phyloP scores from a whole-genome alignment of 2,888 invertebrate species.

The Drepanosiphum platanoidis region DNA sequence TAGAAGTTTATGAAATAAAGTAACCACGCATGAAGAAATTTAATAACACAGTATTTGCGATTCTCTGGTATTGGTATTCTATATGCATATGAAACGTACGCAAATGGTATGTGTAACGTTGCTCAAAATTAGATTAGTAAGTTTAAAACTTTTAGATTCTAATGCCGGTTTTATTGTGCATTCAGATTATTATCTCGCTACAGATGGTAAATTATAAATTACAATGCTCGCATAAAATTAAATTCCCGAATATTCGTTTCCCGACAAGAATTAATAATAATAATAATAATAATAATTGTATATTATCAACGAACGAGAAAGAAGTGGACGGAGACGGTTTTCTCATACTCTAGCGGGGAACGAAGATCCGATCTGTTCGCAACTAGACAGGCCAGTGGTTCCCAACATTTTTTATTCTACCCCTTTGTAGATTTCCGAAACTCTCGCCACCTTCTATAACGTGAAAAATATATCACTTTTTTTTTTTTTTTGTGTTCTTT shows the following conservation, averaged over 20 bases:
- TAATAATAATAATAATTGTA: background rate
- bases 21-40: slow-evolving; percentile 27
- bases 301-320: no score
- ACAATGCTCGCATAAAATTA: background rate
- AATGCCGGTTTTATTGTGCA: background rate
- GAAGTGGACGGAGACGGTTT: no score
- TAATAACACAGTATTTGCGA: background rate
- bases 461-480: no score
- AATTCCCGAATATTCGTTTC: background rate
- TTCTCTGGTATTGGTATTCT: background rate
- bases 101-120: background rate
- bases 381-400: no score
- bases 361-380: no score
- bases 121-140: background rate
- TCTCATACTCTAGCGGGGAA: no score
- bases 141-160: background rate
- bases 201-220: background rate
- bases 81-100: background rate
- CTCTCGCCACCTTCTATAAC: no score
- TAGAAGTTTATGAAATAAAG: slow-evolving; percentile 8
- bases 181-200: background rate
- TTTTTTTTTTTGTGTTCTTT: no score
- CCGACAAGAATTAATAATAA: background rate
- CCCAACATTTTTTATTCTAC: no score
- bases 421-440: no score